Conservation (phyloP, 2,888 invertebrate species). For the Xestia rhomboidea region DNA sequence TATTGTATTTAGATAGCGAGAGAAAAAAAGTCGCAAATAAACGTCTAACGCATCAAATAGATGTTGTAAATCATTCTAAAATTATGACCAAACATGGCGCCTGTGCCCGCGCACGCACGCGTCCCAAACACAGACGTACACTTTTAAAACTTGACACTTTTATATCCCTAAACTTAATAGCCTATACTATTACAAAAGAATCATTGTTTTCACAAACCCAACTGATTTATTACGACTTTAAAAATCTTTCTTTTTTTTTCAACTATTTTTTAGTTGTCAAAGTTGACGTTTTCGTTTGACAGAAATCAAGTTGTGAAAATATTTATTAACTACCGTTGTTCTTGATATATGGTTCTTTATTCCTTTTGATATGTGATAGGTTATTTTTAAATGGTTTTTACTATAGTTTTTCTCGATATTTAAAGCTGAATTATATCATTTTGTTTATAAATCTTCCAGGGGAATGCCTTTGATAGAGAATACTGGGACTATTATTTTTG, state of each 20-base stretch:
- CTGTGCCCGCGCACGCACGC: conserved; percentile 64
- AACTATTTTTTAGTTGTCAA: conserved; percentile 58
- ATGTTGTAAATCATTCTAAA: conserved; percentile 85
- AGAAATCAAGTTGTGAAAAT: conserved; percentile 71
- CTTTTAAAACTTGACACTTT: conserved; percentile 79
- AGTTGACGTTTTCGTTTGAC: conserved; percentile 68
- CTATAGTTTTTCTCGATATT: conserved; percentile 55
- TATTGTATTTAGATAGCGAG: conserved; percentile 76
- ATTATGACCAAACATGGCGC: conserved; percentile 80
- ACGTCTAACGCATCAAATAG: conserved; percentile 73
- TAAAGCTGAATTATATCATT: conserved; percentile 63
- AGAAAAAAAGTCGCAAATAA: conserved; percentile 68
- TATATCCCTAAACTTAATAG: conserved; percentile 86
- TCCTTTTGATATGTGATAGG: conserved; percentile 67
- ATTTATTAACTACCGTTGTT: conserved; percentile 69
- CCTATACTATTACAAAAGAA: conserved; percentile 89
- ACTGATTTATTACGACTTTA: conserved; percentile 84
- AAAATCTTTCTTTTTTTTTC: conserved; percentile 64
- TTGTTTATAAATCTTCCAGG: conserved; percentile 61
- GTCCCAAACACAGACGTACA: conserved; percentile 72
- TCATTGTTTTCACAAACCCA: conserved; percentile 87
- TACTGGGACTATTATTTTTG: conserved; percentile 30
- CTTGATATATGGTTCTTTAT: conserved; percentile 61
- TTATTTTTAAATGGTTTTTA: conserved; percentile 53
- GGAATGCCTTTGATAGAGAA: conserved; percentile 66